These are phyloP conservation scores for Nemoura dubitans DNA, from an alignment of 2,888 invertebrate species.

Conservation along the genomic window DNA sequence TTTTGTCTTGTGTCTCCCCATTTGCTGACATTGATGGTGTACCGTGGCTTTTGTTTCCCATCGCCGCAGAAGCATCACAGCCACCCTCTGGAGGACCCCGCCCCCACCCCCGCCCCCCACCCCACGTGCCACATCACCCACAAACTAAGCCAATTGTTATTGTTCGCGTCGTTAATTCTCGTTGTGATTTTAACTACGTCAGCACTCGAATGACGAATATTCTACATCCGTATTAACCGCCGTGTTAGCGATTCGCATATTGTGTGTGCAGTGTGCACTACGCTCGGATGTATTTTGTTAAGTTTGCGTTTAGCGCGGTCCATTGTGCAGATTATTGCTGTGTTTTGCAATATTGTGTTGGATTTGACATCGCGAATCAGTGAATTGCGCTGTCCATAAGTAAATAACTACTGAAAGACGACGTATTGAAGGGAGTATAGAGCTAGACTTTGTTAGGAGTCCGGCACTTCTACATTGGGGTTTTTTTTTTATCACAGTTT, in stretches of 20 bases:
- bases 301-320: background rate
- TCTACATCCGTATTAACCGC: background rate
- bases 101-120: slow-evolving; percentile 9
- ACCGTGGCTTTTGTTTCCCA: slow-evolving; percentile 33
- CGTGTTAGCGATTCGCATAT: background rate
- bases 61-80: slow-evolving; percentile 1
- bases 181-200: slow-evolving; percentile 40
- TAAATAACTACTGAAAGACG: background rate
- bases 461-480: no score
- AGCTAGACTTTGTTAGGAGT: no score
- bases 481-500: no score
- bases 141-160: slow-evolving; percentile 48
- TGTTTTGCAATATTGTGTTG: background rate
- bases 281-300: background rate
- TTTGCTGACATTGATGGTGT: slow-evolving; percentile 23
- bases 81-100: slow-evolving; percentile 17
- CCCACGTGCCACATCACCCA: background rate
- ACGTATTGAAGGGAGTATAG: no score
- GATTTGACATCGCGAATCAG: background rate
- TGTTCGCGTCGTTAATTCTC: slow-evolving; percentile 48
- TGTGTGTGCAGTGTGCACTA: background rate
- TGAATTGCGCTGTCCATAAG: background rate
- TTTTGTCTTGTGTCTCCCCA: slow-evolving; percentile 25
- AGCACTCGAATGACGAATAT: slow-evolving; percentile 29
- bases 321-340: background rate